Evolutionary conservation across 1,140 invertebrate genomes (phyloP), one percentile per base, ranked within the genome.

Genomic region (Drosophila chauvacae): DNA sequence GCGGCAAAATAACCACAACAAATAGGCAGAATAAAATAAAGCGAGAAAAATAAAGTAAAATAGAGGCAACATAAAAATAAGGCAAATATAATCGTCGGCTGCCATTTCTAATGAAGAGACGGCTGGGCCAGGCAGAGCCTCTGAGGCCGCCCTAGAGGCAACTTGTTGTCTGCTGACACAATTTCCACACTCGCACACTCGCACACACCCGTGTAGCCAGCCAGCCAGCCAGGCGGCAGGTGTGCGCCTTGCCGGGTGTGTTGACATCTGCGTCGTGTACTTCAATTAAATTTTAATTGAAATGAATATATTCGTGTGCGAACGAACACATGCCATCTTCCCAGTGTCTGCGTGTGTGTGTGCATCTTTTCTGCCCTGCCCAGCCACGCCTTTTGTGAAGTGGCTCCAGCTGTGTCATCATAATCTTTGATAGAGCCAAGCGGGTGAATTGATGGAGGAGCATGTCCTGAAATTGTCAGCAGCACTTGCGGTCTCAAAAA

Each of bases 201-300:
- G 45, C 47, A 59, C 39, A 57, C 26, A 51, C 35, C 68, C 33
- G 14, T 48, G 44, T 23, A 7, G n/a, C n/a, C 41, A 44, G 41
- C 7, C n/a, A 45, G 42, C 42, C n/a, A 45, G 42, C 42, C 45
- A 47, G 20, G 20, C 7, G 44, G 44, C 53, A 64, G 76, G 59
- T 78, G 66, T 64, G 35, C 35, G 53, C 53, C 76, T 58, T 71
- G 66, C 53, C 51, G 60, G 50, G 33, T 69, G 64, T 70, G 69
- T 65, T 79, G 77, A 80, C 81, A 84, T 48, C 66, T 72, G 77
- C 62, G 45, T 70, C 77, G 69, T 86, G 83, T 88, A 90, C 85
- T 85, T 90, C 86, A 90, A 90, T 90, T 90, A 90, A 90, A 90
- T 76, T 90, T 90, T 90, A 90, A 90, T 88, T 90, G 81, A 90